Percentiles rank a stretch among this genome's conserved stretches.
Conservation (phyloP, 2,797 vertebrate species). For the Xerus rutilus region DNA sequence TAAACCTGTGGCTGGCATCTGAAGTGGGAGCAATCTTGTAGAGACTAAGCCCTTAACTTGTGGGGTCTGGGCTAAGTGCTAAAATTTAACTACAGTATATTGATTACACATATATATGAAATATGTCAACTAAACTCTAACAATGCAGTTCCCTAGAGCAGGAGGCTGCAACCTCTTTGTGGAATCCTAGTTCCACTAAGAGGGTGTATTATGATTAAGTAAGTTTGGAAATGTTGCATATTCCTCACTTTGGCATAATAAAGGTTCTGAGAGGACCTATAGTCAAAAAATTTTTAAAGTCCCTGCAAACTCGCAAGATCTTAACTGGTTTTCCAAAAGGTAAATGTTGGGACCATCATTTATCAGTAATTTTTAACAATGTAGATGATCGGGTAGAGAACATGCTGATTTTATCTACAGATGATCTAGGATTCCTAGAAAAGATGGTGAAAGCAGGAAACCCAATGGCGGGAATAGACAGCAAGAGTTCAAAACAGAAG, state of each 20-base stretch:
- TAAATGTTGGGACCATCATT: background rate
- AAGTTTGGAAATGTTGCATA: background rate
- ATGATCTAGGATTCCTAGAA: background rate
- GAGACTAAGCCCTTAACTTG: background rate
- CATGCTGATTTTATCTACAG: background rate
- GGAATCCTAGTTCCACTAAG: background rate
- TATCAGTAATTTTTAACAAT: constrained; percentile 13
- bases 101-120: background rate
- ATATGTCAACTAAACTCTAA: background rate
- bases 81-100: background rate
- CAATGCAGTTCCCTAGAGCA: background rate
- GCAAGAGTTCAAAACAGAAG: background rate
- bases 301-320: background rate
- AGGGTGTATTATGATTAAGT: background rate
- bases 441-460: background rate
- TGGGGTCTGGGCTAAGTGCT: background rate
- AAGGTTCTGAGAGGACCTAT: background rate
- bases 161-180: background rate
- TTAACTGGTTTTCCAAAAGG: background rate
- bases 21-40: background rate
- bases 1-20: background rate
- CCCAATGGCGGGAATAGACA: background rate
- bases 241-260: background rate
- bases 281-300: background rate
- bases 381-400: background rate